Base-by-base conservation (phyloP, 2,113 vertebrate genomes). In the Brienomyrus brachyistius region DNA sequence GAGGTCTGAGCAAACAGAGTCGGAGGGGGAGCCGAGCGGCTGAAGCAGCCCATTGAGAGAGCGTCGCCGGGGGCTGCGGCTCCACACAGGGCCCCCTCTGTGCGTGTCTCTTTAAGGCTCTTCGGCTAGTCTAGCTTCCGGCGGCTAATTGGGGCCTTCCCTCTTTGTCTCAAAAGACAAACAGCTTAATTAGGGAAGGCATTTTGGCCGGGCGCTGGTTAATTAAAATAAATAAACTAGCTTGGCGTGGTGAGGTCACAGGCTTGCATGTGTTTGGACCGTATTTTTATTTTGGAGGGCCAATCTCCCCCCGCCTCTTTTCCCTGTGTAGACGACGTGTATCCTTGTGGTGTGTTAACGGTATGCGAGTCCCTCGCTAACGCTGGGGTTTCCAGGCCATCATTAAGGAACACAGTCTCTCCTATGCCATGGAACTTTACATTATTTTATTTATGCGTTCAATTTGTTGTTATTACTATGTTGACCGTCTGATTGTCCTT, bases 171-270 rank as follows among this genome's bases (percentile, higher is more conserved):
- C 70, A 90, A 92, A 91, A 92, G 92, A 95, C 91, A 51, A 94
- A 94, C 93, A 91, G 91, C 90, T 92, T 93, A 59, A 94, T 94
- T 92, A 93, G 90, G 85, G 83, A 88, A 89, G 92, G 92, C 92
- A 90, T 92, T 91, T 92, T 89, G 23, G 87, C 90, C 27, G 6
- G 91, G 89, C 91, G 88, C 85, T 85, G 84, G 91, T 91, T 93
- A 94, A 95, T 95, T 95, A 94, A 92, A 93, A 93, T 92, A 95
- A 94, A 95, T 93, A 95, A 94, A 95, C 93, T 9, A 62, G 91
- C 91, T 31, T 77, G 88, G 93, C 77, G 70, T 51, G 47, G 87
- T 82, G 93, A 91, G 92, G 90, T 93, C 91, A 91, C n/a, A 21
- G 35, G 89, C 91, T 52, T 90, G 91, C 91, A 52, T 10, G 90